These are phyloP conservation scores for Antennarius maculatus DNA, from an alignment of 2,797 vertebrate genomes.

Conservation along the genomic window DNA sequence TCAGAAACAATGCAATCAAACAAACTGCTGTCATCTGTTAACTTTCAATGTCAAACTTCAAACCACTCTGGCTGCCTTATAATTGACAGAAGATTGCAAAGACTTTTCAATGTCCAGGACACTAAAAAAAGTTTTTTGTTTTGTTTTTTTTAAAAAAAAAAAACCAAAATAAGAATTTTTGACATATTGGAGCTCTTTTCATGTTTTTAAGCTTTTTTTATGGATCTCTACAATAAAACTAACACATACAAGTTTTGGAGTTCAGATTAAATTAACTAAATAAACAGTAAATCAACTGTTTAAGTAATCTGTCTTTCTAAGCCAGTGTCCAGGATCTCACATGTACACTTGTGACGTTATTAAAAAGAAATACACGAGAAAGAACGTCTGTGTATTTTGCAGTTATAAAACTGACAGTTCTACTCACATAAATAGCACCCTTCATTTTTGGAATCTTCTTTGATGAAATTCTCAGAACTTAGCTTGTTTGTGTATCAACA, in stretches of 20 bases:
- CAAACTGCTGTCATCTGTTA: neutral
- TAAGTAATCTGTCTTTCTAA: conserved; percentile 6
- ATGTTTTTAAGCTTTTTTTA: conserved; percentile 27
- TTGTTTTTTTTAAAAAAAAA: neutral
- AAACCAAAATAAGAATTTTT: neutral
- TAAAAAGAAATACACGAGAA: conserved; percentile 19
- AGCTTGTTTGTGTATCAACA: conserved; percentile 30
- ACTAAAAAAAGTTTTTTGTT: neutral
- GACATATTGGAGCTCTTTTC: neutral
- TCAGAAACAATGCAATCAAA: conserved; percentile 12
- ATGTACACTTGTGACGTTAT: conserved; percentile 1
- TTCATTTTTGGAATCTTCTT: conserved; percentile 30
- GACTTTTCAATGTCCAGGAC: neutral
- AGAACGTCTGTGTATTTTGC: conserved; percentile 16
- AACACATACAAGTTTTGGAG: conserved; percentile 12
- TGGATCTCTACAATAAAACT: conserved; percentile 31
- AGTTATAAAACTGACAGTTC: conserved; percentile 37
- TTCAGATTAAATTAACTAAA: no score
- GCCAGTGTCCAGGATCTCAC: neutral
- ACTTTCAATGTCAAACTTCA: neutral
- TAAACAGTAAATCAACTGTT: neutral
- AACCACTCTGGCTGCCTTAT: neutral
- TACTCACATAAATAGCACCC: conserved; percentile 36
- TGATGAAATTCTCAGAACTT: conserved; percentile 39
- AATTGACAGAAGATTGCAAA: conserved; percentile 9